These are phyloP conservation scores for Adelosebastes latens DNA, from an alignment of 2,797 vertebrate genomes.

Conservation along the genomic window DNA sequence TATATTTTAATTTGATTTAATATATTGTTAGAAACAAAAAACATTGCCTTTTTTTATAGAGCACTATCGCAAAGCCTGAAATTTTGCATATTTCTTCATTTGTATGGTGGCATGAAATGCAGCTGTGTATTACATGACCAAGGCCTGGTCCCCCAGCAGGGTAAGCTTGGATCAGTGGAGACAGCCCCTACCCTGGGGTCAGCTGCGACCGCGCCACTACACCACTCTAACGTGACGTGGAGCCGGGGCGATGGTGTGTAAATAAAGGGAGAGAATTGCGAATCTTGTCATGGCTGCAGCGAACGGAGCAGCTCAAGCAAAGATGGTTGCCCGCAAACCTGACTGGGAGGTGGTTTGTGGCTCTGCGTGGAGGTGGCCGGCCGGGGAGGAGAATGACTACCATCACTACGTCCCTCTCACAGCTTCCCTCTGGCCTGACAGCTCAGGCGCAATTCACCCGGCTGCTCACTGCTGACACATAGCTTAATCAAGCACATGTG, in stretches of 20 bases:
- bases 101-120: slow-evolving; percentile 80
- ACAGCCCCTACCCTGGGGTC: slow-evolving; percentile 90
- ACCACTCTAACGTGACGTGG: slow-evolving; percentile 86
- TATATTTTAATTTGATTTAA: slow-evolving; percentile 1
- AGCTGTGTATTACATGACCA: slow-evolving; percentile 71
- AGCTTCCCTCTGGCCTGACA: slow-evolving; percentile 77
- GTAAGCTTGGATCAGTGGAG: slow-evolving; percentile 90
- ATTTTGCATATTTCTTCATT: slow-evolving; percentile 65
- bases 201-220: slow-evolving; percentile 83
- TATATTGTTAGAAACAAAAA: background rate
- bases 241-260: slow-evolving; percentile 95
- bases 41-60: background rate
- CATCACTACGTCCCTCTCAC: slow-evolving; percentile 54
- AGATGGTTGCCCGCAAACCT: slow-evolving; percentile 93
- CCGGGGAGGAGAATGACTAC: slow-evolving; percentile 53
- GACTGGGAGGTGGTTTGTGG: slow-evolving; percentile 82
- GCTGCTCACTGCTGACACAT: slow-evolving; percentile 80
- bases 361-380: slow-evolving; percentile 70
- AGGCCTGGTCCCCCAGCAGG: slow-evolving; percentile 83
- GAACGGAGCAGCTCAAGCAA: slow-evolving; percentile 88
- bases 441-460: slow-evolving; percentile 85
- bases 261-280: slow-evolving; percentile 92
- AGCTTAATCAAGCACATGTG: slow-evolving; percentile 69
- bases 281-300: slow-evolving; percentile 87
- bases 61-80: background rate